Evolutionary conservation across 2,888 invertebrate species (phyloP).

Genomic region (Prionchulus punctatus): DNA sequence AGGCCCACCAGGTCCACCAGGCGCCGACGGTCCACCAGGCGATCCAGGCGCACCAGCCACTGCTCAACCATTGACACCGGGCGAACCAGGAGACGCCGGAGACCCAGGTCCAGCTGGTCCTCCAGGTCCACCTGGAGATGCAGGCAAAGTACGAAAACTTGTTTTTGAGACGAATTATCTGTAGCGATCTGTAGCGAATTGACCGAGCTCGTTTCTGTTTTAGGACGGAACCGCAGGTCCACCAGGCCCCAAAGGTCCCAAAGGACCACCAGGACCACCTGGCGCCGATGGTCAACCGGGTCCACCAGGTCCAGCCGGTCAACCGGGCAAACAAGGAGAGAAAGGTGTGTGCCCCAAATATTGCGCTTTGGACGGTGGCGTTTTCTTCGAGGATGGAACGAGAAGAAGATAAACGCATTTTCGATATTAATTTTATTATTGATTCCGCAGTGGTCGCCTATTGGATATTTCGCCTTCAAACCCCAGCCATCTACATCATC

Average conservation of each 20-base stretch:
- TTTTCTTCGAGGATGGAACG: constrained; percentile 5
- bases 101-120: constrained; percentile 1
- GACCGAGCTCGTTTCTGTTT: too few relatives aligned
- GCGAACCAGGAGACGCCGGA: constrained; percentile 1
- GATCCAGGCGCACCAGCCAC: neutral
- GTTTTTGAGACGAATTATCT: too few relatives aligned
- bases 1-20: neutral
- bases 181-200: too few relatives aligned
- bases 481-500: too few relatives aligned
- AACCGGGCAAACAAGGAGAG: neutral
- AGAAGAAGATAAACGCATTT: too few relatives aligned
- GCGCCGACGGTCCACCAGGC: neutral
- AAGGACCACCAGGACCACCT: neutral
- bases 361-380: constrained; percentile 2
- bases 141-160: constrained; percentile 1
- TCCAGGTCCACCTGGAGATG: neutral
- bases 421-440: too few relatives aligned
- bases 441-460: too few relatives aligned
- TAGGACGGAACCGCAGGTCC: neutral
- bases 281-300: neutral
- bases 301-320: neutral
- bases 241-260: neutral
- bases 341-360: neutral
- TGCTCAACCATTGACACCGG: neutral
- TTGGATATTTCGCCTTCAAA: too few relatives aligned